phyloP scores from a whole-genome alignment of 2,113 vertebrate species.

The Eclectus roratus region DNA sequence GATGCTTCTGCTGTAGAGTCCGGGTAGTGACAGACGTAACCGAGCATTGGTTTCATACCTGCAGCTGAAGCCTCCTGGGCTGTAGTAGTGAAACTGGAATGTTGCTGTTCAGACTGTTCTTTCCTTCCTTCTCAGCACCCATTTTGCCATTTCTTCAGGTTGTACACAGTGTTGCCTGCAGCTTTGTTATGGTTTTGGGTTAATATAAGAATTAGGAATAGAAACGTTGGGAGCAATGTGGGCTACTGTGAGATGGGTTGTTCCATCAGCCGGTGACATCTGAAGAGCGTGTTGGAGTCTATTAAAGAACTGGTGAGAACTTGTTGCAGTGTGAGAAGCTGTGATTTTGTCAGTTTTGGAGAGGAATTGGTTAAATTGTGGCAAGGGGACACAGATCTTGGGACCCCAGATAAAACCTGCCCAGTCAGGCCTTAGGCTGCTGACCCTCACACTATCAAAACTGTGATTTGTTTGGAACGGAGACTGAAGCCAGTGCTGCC shows the following conservation, averaged over 20 bases:
- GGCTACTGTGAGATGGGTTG: not conserved
- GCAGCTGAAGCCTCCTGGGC: not conserved
- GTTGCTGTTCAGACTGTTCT: not conserved
- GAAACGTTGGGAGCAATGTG: not conserved
- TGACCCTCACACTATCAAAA: accelerated
- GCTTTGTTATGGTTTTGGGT: not conserved
- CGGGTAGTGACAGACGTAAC: not conserved
- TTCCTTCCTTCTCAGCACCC: not conserved
- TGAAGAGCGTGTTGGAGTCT: not conserved
- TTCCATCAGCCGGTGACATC: not conserved
- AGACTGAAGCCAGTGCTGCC: accelerated
- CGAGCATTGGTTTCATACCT: not conserved
- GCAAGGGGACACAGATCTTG: not conserved
- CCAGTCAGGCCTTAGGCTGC: not conserved
- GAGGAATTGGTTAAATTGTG: not conserved
- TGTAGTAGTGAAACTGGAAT: not conserved
- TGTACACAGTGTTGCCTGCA: not conserved
- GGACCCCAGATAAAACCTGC: not conserved
- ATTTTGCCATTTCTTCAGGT: not conserved
- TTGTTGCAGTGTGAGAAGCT: too few species aligned
- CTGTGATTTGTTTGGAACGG: not conserved
- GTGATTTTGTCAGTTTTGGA: not conserved
- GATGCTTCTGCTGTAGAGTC: not conserved
- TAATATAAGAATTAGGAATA: not conserved
- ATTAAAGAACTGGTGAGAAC: not conserved